These are phyloP conservation scores for Neoniphon sammara DNA, from an alignment of 2,797 vertebrate genomes.

Conservation along the genomic window DNA sequence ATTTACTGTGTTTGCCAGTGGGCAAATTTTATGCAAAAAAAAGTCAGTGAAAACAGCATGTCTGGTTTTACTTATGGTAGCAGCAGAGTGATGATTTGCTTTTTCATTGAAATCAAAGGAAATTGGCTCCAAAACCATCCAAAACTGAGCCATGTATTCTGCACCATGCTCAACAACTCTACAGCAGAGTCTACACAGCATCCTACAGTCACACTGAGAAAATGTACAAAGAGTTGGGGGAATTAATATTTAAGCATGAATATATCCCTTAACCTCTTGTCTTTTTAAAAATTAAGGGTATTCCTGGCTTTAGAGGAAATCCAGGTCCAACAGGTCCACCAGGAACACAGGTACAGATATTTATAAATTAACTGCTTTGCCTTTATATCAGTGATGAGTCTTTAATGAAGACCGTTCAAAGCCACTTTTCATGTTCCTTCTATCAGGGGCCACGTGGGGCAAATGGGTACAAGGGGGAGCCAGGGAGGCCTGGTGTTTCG, in stretches of 20 bases:
- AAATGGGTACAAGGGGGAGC: constrained; percentile 90
- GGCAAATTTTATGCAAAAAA: constrained; percentile 24
- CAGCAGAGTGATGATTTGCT: constrained; percentile 44
- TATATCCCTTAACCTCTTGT: constrained; percentile 32
- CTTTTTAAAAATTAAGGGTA: constrained; percentile 83
- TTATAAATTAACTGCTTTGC: neutral
- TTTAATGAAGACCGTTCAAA: neutral
- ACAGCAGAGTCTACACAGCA: constrained; percentile 23
- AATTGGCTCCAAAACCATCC: constrained; percentile 45
- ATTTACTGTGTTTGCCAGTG: constrained; percentile 54
- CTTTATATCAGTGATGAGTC: neutral
- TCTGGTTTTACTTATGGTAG: constrained; percentile 58
- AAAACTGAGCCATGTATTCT: constrained; percentile 65
- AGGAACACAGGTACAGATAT: constrained; percentile 86
- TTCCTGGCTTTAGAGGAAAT: constrained; percentile 87
- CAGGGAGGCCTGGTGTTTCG: constrained; percentile 87
- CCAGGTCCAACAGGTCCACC: constrained; percentile 87
- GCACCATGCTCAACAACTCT: constrained; percentile 49
- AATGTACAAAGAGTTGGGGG: constrained; percentile 37
- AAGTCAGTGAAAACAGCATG: constrained; percentile 30
- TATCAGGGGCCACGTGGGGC: constrained; percentile 88
- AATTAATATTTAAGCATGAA: constrained; percentile 42
- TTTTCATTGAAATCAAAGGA: no score
- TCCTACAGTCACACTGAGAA: constrained; percentile 39
- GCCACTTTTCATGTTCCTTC: constrained; percentile 33